A percentile compares a stretch with the other conserved stretches of the same genome.
phyloP scores from a whole-genome alignment of 2,888 invertebrate species.

The Chamaedrilus cognettii region DNA sequence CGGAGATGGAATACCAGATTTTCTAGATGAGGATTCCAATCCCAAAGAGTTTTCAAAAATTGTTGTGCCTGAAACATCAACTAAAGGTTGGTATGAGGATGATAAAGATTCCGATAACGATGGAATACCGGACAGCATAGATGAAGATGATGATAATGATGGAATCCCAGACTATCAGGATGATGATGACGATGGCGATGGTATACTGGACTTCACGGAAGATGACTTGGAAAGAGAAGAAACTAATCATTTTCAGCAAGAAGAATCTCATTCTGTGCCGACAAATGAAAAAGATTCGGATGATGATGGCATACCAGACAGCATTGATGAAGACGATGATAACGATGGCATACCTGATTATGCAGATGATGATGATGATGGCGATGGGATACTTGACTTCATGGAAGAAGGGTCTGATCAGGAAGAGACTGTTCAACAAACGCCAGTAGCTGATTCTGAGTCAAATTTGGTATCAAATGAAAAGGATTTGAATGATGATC shows the following conservation, averaged over 20 bases:
- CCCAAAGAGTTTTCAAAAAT: conserved; percentile 21
- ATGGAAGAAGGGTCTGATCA: background rate
- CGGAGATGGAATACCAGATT: conserved; percentile 31
- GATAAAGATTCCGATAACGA: conserved; percentile 38
- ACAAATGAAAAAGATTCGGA: conserved; percentile 22
- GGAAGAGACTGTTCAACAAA: background rate
- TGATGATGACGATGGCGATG: conserved; percentile 22
- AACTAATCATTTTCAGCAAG: conserved; percentile 21
- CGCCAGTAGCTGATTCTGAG: conserved; percentile 1
- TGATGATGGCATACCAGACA: conserved; percentile 30
- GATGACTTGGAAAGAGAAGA: conserved; percentile 31
- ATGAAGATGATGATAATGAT: conserved; percentile 25
- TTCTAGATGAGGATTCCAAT: conserved; percentile 32
- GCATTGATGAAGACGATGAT: conserved; percentile 41
- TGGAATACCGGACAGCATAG: conserved; percentile 32
- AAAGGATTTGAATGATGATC: conserved; percentile 6
- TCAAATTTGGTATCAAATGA: conserved; percentile 1
- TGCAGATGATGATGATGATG: conserved; percentile 24
- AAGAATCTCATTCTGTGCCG: conserved; percentile 21
- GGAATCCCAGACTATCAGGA: conserved; percentile 20
- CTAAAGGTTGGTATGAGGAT: conserved; percentile 42
- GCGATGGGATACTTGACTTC: conserved; percentile 30
- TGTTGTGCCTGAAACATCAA: conserved; percentile 19
- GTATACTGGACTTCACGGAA: conserved; percentile 39
- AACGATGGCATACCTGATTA: conserved; percentile 23